A percentile compares a stretch with the other conserved stretches of the same genome.
These are phyloP conservation scores for Autographa gamma DNA, from an alignment of 2,888 invertebrate species.

Conservation along the genomic window DNA sequence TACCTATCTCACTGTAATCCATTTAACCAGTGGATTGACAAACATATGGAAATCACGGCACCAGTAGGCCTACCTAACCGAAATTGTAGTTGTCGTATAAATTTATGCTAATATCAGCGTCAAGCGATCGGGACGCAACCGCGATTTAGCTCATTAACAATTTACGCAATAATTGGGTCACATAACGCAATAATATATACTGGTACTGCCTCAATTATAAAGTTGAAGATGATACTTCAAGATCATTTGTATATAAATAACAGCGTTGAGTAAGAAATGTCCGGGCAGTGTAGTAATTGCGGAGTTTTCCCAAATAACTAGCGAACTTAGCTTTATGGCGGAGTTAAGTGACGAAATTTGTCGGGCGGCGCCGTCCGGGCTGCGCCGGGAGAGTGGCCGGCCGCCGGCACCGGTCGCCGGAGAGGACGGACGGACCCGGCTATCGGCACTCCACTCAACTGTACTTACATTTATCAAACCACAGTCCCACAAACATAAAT, in stretches of 20 bases:
- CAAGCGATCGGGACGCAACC: conserved; percentile 12
- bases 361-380: conserved; percentile 73
- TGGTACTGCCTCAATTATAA: conserved; percentile 27
- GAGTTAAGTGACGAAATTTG: conserved; percentile 76
- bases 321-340: conserved; percentile 74
- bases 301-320: conserved; percentile 69
- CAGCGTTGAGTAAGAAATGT: conserved; percentile 62
- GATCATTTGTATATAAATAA: conserved; percentile 64
- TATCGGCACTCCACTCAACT: conserved; percentile 7
- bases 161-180: conserved; percentile 18
- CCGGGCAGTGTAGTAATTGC: conserved; percentile 70
- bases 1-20: conserved; percentile 46
- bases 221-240: conserved; percentile 51
- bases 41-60: conserved; percentile 38
- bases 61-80: conserved; percentile 7
- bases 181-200: conserved; percentile 6
- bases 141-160: conserved; percentile 24
- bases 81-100: conserved; percentile 36
- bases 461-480: neutral
- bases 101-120: conserved; percentile 44
- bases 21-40: conserved; percentile 37
- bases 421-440: conserved; percentile 4
- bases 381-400: conserved; percentile 41
- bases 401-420: conserved; percentile 4
- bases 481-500: neutral